phyloP scores from a whole-genome alignment of 2,113 vertebrate genomes.

The Lycocorax pyrrhopterus region DNA sequence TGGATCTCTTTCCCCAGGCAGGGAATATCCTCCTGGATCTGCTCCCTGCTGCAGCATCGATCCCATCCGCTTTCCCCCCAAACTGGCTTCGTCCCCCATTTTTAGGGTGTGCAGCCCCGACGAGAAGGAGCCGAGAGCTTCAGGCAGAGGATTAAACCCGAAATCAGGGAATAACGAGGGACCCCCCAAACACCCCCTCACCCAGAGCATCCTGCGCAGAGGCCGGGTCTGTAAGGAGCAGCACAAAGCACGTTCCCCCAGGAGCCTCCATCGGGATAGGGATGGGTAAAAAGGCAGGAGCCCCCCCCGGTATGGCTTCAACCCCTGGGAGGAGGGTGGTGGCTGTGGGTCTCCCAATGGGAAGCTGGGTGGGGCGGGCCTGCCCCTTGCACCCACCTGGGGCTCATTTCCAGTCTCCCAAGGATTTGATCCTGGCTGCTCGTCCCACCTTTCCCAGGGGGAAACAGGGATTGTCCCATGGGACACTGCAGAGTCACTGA shows the following conservation, averaged over 20 bases:
- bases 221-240: not conserved
- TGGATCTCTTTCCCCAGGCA: not conserved
- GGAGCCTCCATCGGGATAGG: fast-evolving
- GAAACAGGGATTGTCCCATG: not conserved
- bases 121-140: not conserved
- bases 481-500: not conserved
- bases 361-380: not conserved
- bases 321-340: not conserved
- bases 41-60: not conserved
- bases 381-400: not conserved
- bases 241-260: not conserved
- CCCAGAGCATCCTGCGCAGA: not conserved
- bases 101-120: not conserved
- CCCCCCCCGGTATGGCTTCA: fast-evolving
- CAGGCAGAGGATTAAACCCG: too few relatives aligned
- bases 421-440: not conserved
- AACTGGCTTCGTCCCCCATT: not conserved
- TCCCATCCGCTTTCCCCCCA: not conserved
- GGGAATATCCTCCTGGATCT: not conserved
- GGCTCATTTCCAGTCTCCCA: not conserved
- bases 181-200: fast-evolving
- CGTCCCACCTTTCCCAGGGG: not conserved
- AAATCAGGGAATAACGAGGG: not conserved
- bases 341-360: not conserved
- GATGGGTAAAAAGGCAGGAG: fast-evolving